phyloP scores from a whole-genome alignment of 1,140 invertebrate genomes.

The Musca vetustissima region DNA sequence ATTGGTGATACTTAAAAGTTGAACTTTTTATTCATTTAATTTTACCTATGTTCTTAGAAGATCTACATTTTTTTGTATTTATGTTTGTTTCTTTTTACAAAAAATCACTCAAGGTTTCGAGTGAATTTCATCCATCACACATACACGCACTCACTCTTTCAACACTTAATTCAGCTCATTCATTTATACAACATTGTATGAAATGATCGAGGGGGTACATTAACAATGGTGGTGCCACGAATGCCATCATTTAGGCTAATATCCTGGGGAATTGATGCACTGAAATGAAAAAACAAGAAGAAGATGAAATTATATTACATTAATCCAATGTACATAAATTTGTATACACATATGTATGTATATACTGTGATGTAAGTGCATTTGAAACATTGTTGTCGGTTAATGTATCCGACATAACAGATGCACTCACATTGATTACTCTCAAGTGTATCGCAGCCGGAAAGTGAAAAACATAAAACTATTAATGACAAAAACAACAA shows the following conservation, averaged over 20 bases:
- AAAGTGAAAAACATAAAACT: background rate
- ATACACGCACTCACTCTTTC: too few species aligned
- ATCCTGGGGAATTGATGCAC: constrained; percentile 40
- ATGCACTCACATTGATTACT: background rate
- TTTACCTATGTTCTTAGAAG: too few species aligned
- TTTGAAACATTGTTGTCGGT: background rate
- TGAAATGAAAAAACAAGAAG: constrained; percentile 17
- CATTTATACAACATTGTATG: constrained; percentile 49
- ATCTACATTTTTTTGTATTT: too few species aligned
- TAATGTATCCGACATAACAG: background rate
- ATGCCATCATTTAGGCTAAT: constrained; percentile 42
- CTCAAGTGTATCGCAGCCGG: constrained; percentile 17
- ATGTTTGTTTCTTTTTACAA: too few species aligned
- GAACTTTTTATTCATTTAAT: too few species aligned
- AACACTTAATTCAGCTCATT: constrained; percentile 24
- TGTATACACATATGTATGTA: background rate
- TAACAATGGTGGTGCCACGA: constrained; percentile 38
- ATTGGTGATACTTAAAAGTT: too few species aligned
- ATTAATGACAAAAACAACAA: too few species aligned
- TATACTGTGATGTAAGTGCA: background rate
- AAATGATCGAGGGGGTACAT: constrained; percentile 45
- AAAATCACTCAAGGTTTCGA: too few species aligned
- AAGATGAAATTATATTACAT: background rate
- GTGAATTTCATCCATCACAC: too few species aligned
- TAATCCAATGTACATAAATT: too few species aligned